Percentiles rank a stretch among this genome's conserved stretches.
phyloP scores from a whole-genome alignment of 2,113 vertebrate genomes.

The Triplophysa dalaica region DNA sequence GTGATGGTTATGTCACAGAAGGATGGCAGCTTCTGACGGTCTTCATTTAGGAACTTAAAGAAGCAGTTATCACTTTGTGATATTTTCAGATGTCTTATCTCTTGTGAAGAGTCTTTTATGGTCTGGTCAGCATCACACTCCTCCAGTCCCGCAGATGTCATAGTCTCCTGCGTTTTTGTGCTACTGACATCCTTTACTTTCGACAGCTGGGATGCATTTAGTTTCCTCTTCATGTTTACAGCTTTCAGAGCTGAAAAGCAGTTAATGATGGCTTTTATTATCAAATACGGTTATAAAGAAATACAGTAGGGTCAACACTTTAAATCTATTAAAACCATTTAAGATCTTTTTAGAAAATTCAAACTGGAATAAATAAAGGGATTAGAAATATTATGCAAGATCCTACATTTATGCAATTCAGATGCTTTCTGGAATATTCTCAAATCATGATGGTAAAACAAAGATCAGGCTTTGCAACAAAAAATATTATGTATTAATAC shows the following conservation, averaged over 20 bases:
- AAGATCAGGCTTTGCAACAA: too few species aligned
- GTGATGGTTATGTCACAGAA: conserved; percentile 91
- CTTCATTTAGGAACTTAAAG: conserved; percentile 89
- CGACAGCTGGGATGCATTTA: conserved; percentile 46
- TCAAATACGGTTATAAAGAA: not conserved
- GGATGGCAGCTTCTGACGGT: conserved; percentile 79
- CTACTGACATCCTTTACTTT: conserved; percentile 49
- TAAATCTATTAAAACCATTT: too few species aligned
- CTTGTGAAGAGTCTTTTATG: conserved; percentile 51
- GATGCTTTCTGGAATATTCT: too few species aligned
- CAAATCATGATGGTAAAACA: too few species aligned
- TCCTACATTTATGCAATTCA: too few species aligned
- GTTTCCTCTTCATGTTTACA: conserved; percentile 67
- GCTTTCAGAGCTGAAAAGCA: not conserved
- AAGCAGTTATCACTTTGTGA: conserved; percentile 84
- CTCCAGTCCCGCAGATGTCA: not conserved
- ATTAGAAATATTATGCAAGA: too few species aligned
- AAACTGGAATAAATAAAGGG: too few species aligned
- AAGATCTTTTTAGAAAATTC: too few species aligned
- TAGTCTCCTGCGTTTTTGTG: conserved; percentile 12
- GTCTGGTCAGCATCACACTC: conserved; percentile 14
- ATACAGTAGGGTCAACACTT: too few species aligned
- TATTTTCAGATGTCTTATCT: conserved; percentile 77
- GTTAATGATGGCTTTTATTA: not conserved
- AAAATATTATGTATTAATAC: too few species aligned